These are phyloP conservation scores for Psittacula echo DNA, from an alignment of 2,797 vertebrate species.

Conservation along the genomic window DNA sequence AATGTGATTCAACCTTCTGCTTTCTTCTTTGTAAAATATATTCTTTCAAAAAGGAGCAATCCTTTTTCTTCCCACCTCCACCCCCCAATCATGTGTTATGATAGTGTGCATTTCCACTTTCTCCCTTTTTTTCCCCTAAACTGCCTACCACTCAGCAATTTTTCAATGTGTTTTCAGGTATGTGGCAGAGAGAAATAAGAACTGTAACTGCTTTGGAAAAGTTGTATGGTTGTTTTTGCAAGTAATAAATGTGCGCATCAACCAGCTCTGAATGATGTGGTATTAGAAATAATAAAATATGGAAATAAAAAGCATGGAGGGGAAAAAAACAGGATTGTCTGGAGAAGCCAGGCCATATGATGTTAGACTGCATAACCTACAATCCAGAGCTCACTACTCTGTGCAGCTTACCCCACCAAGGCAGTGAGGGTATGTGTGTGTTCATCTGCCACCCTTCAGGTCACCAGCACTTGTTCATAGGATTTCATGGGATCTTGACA, in stretches of 20 bases:
- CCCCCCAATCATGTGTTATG: neutral
- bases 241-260: neutral
- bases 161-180: neutral
- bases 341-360: neutral
- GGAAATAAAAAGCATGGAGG: neutral
- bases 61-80: neutral
- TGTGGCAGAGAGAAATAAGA: neutral
- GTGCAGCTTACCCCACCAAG: neutral
- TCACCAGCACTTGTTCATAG: neutral
- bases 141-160: neutral
- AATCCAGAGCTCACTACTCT: neutral
- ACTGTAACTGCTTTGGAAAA: neutral
- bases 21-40: neutral
- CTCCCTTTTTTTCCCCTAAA: neutral
- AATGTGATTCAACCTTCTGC: neutral
- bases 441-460: neutral
- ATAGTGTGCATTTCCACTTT: neutral
- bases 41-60: neutral
- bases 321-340: neutral
- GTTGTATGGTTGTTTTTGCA: neutral
- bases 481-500: neutral
- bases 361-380: neutral
- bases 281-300: neutral
- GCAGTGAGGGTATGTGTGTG: accelerated
- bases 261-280: neutral